These are phyloP conservation scores for Drosophila virilis DNA, from an alignment of 1,140 invertebrate genomes.

Conservation along the genomic window DNA sequence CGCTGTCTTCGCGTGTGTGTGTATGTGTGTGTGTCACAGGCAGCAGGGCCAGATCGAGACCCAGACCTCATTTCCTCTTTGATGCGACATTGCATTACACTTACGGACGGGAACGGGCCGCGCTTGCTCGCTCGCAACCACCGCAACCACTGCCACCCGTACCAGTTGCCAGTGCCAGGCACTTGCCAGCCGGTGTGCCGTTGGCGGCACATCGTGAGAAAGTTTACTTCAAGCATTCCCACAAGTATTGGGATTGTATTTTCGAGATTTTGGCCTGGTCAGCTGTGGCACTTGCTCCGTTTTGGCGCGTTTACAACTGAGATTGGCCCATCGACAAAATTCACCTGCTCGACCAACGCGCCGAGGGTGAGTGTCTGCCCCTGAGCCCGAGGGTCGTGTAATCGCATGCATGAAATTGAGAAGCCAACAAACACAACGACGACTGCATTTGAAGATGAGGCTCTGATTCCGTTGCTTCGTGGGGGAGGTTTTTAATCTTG, in stretches of 20 bases:
- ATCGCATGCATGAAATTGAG: constrained; percentile 76
- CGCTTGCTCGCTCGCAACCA: constrained; percentile 52
- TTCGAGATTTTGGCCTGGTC: constrained; percentile 52
- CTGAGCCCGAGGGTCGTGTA: constrained; percentile 51
- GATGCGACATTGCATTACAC: constrained; percentile 80
- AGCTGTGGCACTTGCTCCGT: constrained; percentile 70
- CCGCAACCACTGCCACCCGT: constrained; percentile 69
- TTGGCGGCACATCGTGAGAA: constrained; percentile 79
- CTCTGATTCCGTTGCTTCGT: constrained; percentile 59
- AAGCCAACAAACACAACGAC: constrained; percentile 61
- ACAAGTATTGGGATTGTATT: constrained; percentile 76
- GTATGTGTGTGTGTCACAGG: constrained; percentile 44
- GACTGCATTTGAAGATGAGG: constrained; percentile 51
- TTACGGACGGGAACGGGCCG: constrained; percentile 57
- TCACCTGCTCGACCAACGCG: constrained; percentile 57
- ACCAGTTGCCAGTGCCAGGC: constrained; percentile 40
- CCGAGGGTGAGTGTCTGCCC: constrained; percentile 50
- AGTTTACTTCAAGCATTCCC: constrained; percentile 82
- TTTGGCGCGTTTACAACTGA: constrained; percentile 57
- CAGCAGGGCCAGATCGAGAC: constrained; percentile 33
- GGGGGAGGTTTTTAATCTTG: constrained; percentile 58
- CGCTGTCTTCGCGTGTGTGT: constrained; percentile 43
- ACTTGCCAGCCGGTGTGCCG: constrained; percentile 67
- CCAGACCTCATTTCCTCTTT: constrained; percentile 76
- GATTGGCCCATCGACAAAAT: constrained; percentile 65